Evolutionary conservation across 2,797 vertebrate species (phyloP), one percentile per base, ranked within the genome.

Genomic region (Schizopygopsis pylzovi): DNA sequence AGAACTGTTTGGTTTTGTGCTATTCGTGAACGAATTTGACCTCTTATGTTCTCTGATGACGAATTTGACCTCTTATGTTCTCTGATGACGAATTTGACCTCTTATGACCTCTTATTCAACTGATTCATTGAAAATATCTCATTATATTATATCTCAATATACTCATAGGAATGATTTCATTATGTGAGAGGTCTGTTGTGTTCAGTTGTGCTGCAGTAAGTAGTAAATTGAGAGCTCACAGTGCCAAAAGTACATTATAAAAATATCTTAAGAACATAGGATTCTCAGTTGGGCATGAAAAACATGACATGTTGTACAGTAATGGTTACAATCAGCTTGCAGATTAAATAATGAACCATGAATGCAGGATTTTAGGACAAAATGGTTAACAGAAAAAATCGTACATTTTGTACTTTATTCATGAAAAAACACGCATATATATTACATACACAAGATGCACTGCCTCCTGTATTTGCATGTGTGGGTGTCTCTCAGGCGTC

Each of bases 401-500:
- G 33, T 70, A n/a, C 16, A 39, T 72, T 71, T 63, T n/a, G 41
- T 25, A 28, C 52, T 56, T 71, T 71, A 25, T 49, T 77, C 71
- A 54, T 25, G 22, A 78, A 84, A 67, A 43, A 4, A 28, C 45
- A 13, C 20, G 22, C 15, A 43, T 37, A 20, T 41, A 25, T 39
- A 79, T 22, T 28, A 43, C 12, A 71, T 45, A 41, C 72, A 45
- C 37, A 72, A 59, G 79, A 59, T 37, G n/a, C 45, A 28, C 61
- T 83, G 63, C 61, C 65, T 41, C 76, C 71, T 79, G 9, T 75
- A 59, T 71, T 85, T 83, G 89, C 68, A 70, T 11, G 87, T 75
- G 89, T 88, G 87, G 88, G 89, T 73, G 89, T 88, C 71, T 56
- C 39, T 65, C 82, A 77, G 88, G 85, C 81, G 41, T 84, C 65